Conservation (phyloP, 2,888 invertebrate species). For the Gortyna flavago region DNA sequence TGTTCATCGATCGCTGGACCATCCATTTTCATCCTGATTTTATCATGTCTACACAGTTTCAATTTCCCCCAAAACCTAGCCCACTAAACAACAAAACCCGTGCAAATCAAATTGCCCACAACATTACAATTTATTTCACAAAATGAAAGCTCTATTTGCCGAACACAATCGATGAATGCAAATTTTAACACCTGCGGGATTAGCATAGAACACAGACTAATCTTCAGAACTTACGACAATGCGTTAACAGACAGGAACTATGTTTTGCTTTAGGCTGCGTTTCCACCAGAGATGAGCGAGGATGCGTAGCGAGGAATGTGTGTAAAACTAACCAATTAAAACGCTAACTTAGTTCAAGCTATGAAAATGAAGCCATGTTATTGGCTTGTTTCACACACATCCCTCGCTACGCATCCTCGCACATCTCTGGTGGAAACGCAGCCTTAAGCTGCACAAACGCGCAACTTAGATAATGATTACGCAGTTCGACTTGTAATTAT, state of each 20-base stretch:
- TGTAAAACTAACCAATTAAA: too few species aligned
- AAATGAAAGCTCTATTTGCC: constrained; percentile 40
- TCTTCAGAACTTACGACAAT: constrained; percentile 29
- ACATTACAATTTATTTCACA: constrained; percentile 19
- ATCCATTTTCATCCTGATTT: neutral
- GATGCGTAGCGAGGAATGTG: too few species aligned
- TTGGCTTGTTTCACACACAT: too few species aligned
- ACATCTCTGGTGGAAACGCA: too few species aligned
- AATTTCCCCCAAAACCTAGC: neutral
- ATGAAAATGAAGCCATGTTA: too few species aligned
- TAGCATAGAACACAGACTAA: constrained; percentile 47
- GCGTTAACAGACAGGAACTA: constrained; percentile 32
- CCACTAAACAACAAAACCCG: neutral
- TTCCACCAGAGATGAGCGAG: too few species aligned
- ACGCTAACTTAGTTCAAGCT: too few species aligned
- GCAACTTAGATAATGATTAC: constrained; percentile 51
- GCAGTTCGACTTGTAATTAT: constrained; percentile 49
- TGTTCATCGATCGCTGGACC: neutral
- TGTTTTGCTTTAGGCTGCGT: constrained; percentile 6
- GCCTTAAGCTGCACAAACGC: constrained; percentile 36
- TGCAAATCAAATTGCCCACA: constrained; percentile 7
- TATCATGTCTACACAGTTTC: neutral
- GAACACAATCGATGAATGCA: constrained; percentile 49
- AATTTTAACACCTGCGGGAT: constrained; percentile 54
- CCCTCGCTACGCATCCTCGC: too few species aligned